phyloP scores from a whole-genome alignment of 1,140 invertebrate genomes.

The Pogonomyrmex californicus region DNA sequence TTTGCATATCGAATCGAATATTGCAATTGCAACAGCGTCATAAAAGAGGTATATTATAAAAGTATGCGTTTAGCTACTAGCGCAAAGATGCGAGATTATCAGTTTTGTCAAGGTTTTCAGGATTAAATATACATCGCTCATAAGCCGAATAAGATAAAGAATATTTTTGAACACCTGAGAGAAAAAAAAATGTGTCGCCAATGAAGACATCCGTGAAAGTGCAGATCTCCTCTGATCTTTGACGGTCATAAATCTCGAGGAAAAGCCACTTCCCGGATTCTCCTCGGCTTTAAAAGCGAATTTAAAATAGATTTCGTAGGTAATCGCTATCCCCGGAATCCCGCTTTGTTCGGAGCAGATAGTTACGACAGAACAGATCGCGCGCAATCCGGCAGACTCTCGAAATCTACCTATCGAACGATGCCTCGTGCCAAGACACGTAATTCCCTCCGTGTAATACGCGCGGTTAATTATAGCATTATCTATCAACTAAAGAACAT shows the following conservation, averaged over 20 bases:
- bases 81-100: background rate
- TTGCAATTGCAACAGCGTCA: background rate
- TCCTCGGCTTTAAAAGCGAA: slow-evolving; percentile 58
- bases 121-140: background rate
- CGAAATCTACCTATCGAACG: slow-evolving; percentile 36
- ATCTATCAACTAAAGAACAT: slow-evolving; percentile 5
- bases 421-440: background rate
- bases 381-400: slow-evolving; percentile 30
- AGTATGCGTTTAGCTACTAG: background rate
- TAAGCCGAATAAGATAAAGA: background rate
- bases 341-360: slow-evolving; percentile 16
- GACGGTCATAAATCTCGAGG: slow-evolving; percentile 65
- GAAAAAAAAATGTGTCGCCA: slow-evolving; percentile 32
- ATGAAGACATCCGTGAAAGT: slow-evolving; percentile 56
- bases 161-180: background rate
- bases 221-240: slow-evolving; percentile 69
- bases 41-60: slow-evolving; percentile 7
- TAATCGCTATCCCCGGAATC: slow-evolving; percentile 54
- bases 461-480: slow-evolving; percentile 14
- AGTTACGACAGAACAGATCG: slow-evolving; percentile 30
- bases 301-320: slow-evolving; percentile 70
- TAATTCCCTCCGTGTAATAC: slow-evolving; percentile 3
- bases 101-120: background rate
- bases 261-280: slow-evolving; percentile 60
- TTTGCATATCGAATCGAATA: slow-evolving; percentile 8